Percentiles rank a stretch among this genome's conserved stretches.
These are phyloP conservation scores for Dysidea cf. avara DNA, from an alignment of 37 sponge, comb jelly and placozoan species.

Conservation along the genomic window DNA sequence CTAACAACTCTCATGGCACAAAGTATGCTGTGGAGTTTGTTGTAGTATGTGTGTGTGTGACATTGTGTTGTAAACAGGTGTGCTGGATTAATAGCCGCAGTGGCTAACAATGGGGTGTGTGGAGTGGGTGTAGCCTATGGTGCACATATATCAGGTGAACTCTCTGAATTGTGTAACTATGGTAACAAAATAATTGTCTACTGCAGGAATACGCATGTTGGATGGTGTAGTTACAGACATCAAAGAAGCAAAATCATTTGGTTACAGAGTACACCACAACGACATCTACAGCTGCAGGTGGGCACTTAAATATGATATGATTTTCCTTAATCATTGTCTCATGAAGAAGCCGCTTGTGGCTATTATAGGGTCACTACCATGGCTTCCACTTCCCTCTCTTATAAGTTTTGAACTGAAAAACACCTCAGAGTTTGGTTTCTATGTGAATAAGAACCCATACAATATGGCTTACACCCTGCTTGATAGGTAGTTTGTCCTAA, in stretches of 20 bases:
- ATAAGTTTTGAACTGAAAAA: too few species aligned
- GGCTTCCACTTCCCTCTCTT: too few species aligned
- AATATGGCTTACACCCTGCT: too few species aligned
- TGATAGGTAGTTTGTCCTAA: too few species aligned
- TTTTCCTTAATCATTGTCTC: background rate
- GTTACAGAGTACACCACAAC: constrained; percentile 63
- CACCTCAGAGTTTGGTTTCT: too few species aligned
- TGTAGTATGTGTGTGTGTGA: constrained; percentile 1
- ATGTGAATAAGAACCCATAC: too few species aligned
- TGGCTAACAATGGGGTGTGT: constrained; percentile 64
- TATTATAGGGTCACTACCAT: too few species aligned
- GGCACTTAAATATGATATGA: background rate
- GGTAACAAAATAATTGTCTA: background rate
- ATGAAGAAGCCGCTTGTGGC: background rate
- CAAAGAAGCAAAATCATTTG: constrained; percentile 64
- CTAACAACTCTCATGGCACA: constrained; percentile 70
- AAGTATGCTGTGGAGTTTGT: constrained; percentile 1
- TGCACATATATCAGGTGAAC: constrained; percentile 39
- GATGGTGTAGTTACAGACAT: constrained; percentile 71
- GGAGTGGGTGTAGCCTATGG: constrained; percentile 80
- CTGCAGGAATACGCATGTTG: constrained; percentile 73
- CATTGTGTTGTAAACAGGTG: constrained; percentile 41
- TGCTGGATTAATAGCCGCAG: constrained; percentile 76
- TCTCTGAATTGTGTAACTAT: background rate
- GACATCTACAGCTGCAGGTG: constrained; percentile 65